Conservation (phyloP, 2,888 invertebrate genomes). For the Erannis defoliaria region DNA sequence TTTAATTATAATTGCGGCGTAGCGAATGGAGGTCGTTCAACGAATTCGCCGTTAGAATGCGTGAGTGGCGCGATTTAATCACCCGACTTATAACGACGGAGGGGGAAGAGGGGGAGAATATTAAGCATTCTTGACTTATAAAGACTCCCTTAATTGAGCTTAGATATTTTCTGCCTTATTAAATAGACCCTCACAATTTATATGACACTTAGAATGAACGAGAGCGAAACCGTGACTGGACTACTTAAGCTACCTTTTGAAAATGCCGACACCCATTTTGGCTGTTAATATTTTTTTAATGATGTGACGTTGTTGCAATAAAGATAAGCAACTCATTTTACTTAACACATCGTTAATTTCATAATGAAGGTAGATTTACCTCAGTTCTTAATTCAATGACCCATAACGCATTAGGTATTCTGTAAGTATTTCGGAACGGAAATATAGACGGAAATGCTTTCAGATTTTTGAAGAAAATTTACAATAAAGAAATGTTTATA, state of each 20-base stretch:
- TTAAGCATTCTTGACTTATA: slow-evolving; percentile 81
- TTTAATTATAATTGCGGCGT: slow-evolving; percentile 81
- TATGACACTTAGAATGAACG: slow-evolving; percentile 57
- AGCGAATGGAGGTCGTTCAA: slow-evolving; percentile 66
- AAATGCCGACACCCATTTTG: slow-evolving; percentile 17
- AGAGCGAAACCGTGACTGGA: slow-evolving; percentile 57
- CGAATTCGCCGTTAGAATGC: slow-evolving; percentile 69
- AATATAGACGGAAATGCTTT: not conserved
- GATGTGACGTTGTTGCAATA: slow-evolving; percentile 20
- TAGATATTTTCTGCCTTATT: slow-evolving; percentile 77
- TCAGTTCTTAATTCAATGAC: slow-evolving; percentile 8
- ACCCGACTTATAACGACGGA: slow-evolving; percentile 75
- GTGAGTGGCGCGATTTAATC: slow-evolving; percentile 81
- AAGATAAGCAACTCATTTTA: slow-evolving; percentile 31
- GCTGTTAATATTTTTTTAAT: slow-evolving; percentile 35
- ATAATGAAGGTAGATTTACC: slow-evolving; percentile 6
- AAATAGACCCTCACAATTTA: slow-evolving; percentile 68
- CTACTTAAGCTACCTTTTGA: slow-evolving; percentile 46
- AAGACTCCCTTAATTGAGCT: slow-evolving; percentile 73
- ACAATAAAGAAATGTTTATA: no score
- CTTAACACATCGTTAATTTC: slow-evolving; percentile 31
- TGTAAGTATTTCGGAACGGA: not conserved
- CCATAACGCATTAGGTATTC: not conserved
- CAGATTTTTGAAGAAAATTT: no score
- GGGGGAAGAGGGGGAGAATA: slow-evolving; percentile 61